Conservation (phyloP, 2,888 invertebrate genomes). For the Chesias legatella region DNA sequence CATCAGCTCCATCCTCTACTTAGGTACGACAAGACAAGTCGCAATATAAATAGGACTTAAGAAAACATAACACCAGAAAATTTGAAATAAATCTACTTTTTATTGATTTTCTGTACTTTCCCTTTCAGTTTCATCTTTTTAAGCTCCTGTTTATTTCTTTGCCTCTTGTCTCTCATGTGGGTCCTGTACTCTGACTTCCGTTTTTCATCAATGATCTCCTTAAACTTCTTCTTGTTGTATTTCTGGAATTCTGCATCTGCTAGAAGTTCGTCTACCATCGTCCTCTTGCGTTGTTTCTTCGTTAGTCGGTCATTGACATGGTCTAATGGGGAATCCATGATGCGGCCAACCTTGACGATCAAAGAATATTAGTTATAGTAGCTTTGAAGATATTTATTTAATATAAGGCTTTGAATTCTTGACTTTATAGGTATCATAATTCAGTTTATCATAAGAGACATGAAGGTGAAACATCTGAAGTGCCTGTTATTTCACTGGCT, state of each 20-base stretch:
- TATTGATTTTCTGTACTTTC: conserved; percentile 38
- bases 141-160: conserved; percentile 79
- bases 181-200: conserved; percentile 86
- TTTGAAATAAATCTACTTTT: conserved; percentile 29
- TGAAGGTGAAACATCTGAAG: too few species aligned
- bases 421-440: too few species aligned
- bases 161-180: conserved; percentile 87
- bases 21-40: too few species aligned
- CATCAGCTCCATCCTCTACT: too few species aligned
- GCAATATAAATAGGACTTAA: too few species aligned
- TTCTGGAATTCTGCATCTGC: conserved; percentile 92
- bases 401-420: too few species aligned
- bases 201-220: conserved; percentile 87
- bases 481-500: too few species aligned
- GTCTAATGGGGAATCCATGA: conserved; percentile 92
- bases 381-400: too few species aligned
- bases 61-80: conserved; percentile 8
- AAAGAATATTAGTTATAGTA: too few species aligned
- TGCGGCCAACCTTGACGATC: conserved; percentile 88
- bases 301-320: conserved; percentile 91
- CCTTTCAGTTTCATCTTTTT: conserved; percentile 61
- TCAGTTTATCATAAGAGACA: too few species aligned
- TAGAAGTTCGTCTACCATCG: conserved; percentile 95
- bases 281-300: conserved; percentile 91
- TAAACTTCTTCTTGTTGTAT: conserved; percentile 89